These are phyloP conservation scores for Empidonax alnorum DNA, from an alignment of 2,113 vertebrate genomes.

Conservation along the genomic window DNA sequence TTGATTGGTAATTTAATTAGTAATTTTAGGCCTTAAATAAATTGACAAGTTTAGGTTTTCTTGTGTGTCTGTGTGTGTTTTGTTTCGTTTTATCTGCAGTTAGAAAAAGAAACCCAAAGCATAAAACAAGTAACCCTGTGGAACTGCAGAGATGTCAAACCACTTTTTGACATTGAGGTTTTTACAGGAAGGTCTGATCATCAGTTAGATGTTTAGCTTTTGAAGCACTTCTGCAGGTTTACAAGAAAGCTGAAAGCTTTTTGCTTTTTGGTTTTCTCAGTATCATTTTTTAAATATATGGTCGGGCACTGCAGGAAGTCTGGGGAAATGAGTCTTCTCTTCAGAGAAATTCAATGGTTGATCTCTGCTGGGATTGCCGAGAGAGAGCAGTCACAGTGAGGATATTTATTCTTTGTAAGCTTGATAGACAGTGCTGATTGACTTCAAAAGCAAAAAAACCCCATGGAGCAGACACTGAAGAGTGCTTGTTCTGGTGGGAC, in stretches of 20 bases:
- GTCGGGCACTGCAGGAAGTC: background rate
- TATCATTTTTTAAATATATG: background rate
- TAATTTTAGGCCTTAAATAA: background rate
- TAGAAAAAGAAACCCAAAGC: background rate
- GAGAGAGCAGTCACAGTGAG: fast-evolving
- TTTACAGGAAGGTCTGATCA: background rate
- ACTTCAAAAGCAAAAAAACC: background rate
- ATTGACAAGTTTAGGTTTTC: background rate
- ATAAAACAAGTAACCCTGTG: background rate
- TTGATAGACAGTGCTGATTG: background rate
- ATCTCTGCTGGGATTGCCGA: background rate
- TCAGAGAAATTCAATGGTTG: background rate
- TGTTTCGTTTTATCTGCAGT: background rate
- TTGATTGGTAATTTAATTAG: background rate
- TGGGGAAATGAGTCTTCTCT: background rate
- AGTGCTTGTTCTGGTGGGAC: background rate
- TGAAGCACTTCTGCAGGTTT: background rate
- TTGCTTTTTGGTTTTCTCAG: background rate
- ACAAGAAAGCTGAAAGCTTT: background rate
- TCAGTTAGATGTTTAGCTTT: background rate
- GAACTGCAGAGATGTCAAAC: background rate
- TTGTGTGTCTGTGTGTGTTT: background rate
- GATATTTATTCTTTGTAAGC: background rate
- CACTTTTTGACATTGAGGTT: background rate
- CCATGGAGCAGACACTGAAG: background rate